Evolutionary conservation across 2,888 invertebrate species (phyloP).

Genomic region (Timema cristinae): DNA sequence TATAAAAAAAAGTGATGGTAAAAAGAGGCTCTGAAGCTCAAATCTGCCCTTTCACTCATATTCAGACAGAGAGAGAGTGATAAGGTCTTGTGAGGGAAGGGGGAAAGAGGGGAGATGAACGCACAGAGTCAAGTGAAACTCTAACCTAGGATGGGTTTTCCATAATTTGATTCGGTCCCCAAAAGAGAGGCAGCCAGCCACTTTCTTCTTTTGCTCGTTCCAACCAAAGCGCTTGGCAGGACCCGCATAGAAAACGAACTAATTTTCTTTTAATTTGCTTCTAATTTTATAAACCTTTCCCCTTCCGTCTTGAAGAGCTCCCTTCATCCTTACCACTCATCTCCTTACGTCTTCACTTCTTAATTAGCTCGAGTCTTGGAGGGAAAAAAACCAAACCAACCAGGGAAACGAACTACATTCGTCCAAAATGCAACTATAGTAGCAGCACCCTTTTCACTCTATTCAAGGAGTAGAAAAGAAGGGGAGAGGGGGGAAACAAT

Average conservation of each 20-base stretch:
- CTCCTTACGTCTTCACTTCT: constrained; percentile 20
- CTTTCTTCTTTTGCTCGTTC: background rate
- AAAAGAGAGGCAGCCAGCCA: constrained; percentile 19
- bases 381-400: background rate
- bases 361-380: constrained; percentile 20
- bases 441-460: too few species aligned
- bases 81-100: background rate
- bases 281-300: constrained; percentile 28
- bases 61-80: background rate
- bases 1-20: too few species aligned
- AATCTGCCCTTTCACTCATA: too few species aligned
- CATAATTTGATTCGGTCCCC: constrained; percentile 24
- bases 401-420: constrained; percentile 2
- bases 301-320: constrained; percentile 12
- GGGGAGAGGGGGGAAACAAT: too few species aligned
- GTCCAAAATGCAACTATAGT: background rate
- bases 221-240: background rate
- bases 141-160: constrained; percentile 21
- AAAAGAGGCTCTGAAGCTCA: too few species aligned
- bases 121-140: constrained; percentile 14
- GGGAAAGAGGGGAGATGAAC: background rate
- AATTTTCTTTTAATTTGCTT: constrained; percentile 28
- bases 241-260: constrained; percentile 24
- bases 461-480: too few species aligned
- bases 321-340: constrained; percentile 1